Evolutionary conservation across 1,140 invertebrate genomes (phyloP), one percentile per base, ranked within the genome.

Genomic region (Drosophila bifasciata): DNA sequence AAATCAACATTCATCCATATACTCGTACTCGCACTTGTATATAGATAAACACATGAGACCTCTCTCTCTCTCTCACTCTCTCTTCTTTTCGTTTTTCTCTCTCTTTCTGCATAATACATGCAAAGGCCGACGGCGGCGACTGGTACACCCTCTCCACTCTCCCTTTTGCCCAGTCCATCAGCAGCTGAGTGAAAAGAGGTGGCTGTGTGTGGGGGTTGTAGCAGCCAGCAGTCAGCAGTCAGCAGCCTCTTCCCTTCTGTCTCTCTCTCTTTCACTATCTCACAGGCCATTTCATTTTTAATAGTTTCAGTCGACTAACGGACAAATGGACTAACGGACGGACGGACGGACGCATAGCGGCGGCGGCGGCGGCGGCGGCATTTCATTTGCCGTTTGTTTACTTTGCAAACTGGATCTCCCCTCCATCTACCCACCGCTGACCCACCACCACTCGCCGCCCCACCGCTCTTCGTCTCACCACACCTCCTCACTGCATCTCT

Each of bases 361-460:
- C 79, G 72, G 84, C 81, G n/a, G n/a, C n/a, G n/a, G n/a, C n/a
- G n/a, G 46, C 71, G 61, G 46, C 79, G 72, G 84, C 81, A 79
- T 85, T 85, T 85, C 80, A 85, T 85, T 85, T 86, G 77, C 81
- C 73, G 77, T 76, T 81, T 85, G 80, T 85, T 86, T 86, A 86
- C 74, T 86, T 81, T 74, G 61, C 53, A 80, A 85, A 85, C 81
- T 86, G 81, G 81, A 81, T 71, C 81, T 76, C 52, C 45, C 45
- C 40, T 19, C 13, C 21, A 3, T 6, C 28, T 36, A 7, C 25
- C 11, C 11, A 7, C 16, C n/a, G 16, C 40, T 16, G 11, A 23
- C 15, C 28, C 1, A 15, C 5, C 36, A 49, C n/a, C 15, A 11
- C 16, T 6, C 32, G 0, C 32, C 11, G 1, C 11, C 1, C 32